phyloP scores from a whole-genome alignment of 92 coral and sea anemone species.

The Hydrozoanthus gracilis region DNA sequence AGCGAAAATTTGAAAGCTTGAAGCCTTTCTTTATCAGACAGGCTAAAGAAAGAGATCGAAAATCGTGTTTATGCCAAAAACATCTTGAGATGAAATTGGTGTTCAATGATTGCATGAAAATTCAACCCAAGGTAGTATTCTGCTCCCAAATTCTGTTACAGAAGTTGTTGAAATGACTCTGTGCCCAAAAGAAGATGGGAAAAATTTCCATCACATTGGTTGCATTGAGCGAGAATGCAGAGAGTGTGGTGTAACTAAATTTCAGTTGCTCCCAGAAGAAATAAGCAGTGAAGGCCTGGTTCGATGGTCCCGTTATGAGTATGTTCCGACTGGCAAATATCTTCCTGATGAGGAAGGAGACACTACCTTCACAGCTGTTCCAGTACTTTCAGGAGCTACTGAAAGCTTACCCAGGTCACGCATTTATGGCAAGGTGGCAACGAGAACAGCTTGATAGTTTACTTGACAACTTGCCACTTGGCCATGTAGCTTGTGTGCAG shows the following conservation, averaged over 20 bases:
- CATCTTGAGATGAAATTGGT: constrained; percentile 31
- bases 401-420: background rate
- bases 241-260: constrained; percentile 30
- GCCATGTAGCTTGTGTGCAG: background rate
- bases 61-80: constrained; percentile 40
- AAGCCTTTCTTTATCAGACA: constrained; percentile 39
- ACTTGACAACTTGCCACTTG: background rate
- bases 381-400: background rate
- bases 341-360: background rate
- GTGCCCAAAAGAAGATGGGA: constrained; percentile 33
- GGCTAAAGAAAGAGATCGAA: constrained; percentile 28
- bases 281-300: background rate
- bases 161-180: constrained; percentile 43
- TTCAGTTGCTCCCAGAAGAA: constrained; percentile 10
- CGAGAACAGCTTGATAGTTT: background rate
- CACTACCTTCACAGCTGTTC: background rate
- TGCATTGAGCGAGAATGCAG: constrained; percentile 32
- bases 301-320: constrained; percentile 4
- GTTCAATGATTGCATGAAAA: constrained; percentile 27
- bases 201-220: background rate
- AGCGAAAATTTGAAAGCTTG: constrained; percentile 42
- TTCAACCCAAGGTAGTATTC: background rate
- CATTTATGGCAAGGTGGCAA: constrained; percentile 4
- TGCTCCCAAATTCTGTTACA: constrained; percentile 22
- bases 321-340: background rate